Evolutionary conservation across 2,113 vertebrate genomes (phyloP).

Genomic region (Labeo catla): DNA sequence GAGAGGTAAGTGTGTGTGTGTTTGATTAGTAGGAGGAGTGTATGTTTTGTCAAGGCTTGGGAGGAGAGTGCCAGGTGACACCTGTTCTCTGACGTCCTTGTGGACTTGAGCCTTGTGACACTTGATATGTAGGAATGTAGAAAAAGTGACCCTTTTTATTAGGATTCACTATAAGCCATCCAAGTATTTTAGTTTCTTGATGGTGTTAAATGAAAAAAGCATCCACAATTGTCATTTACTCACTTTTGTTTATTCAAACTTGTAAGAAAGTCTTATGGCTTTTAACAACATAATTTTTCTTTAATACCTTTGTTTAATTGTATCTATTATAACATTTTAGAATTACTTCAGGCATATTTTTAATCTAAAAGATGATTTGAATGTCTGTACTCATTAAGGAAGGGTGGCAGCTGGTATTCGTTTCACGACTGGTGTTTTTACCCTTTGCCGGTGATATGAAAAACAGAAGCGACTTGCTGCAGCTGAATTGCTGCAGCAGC

Average conservation of each 20-base stretch:
- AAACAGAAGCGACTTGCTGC: background rate
- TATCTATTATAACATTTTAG: background rate
- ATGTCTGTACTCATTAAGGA: background rate
- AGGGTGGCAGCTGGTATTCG: background rate
- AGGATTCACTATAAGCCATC: background rate
- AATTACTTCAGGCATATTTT: background rate
- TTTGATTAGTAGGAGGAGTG: constrained; percentile 59
- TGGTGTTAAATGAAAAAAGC: background rate
- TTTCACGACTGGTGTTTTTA: background rate
- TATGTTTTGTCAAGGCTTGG: constrained; percentile 41
- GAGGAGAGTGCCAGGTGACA: constrained; percentile 39
- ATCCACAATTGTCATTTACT: background rate
- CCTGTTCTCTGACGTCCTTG: background rate
- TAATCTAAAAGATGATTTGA: background rate
- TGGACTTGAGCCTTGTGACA: background rate
- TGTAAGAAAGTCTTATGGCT: background rate
- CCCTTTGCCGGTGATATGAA: constrained; percentile 5
- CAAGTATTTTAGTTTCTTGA: background rate
- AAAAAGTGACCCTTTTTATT: background rate
- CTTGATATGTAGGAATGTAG: background rate
- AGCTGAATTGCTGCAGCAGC: constrained; percentile 18
- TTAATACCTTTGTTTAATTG: background rate
- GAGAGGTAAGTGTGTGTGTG: constrained; percentile 35
- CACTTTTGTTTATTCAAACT: background rate
- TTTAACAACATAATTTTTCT: too few relatives aligned